phyloP scores from a whole-genome alignment of 2,888 invertebrate genomes.

The Pediacus dermestoides region DNA sequence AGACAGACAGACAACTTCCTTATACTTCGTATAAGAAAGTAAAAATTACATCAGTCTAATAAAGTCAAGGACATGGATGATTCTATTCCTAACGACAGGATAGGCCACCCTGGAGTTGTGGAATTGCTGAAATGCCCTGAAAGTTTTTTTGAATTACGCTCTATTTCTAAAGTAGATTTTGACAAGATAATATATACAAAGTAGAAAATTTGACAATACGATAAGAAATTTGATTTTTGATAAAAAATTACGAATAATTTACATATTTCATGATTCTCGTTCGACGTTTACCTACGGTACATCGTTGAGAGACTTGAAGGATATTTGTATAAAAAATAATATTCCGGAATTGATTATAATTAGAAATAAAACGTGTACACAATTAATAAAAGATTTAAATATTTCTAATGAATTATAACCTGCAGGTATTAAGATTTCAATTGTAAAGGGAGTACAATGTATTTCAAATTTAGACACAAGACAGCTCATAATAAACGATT shows the following conservation, averaged over 20 bases:
- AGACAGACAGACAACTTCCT: no score
- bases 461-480: conserved; percentile 13
- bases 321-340: conserved; percentile 1
- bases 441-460: conserved; percentile 17
- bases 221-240: background rate
- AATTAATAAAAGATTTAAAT: conserved; percentile 1
- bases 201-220: no score
- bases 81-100: conserved; percentile 3
- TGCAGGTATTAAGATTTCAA: conserved; percentile 8
- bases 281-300: conserved; percentile 1
- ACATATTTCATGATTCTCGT: conserved; percentile 1
- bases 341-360: conserved; percentile 2
- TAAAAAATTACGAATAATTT: conserved; percentile 2
- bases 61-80: no score
- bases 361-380: background rate
- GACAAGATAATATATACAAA: background rate
- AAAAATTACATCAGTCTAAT: no score
- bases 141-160: conserved; percentile 13
- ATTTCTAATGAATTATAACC: background rate
- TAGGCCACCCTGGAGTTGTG: conserved; percentile 14
- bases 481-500: conserved; percentile 28
- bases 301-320: no score
- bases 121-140: conserved; percentile 16
- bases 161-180: background rate
- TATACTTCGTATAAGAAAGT: no score